Evolutionary conservation across 1,140 invertebrate species (phyloP).

Genomic region (Octopus sinensis): DNA sequence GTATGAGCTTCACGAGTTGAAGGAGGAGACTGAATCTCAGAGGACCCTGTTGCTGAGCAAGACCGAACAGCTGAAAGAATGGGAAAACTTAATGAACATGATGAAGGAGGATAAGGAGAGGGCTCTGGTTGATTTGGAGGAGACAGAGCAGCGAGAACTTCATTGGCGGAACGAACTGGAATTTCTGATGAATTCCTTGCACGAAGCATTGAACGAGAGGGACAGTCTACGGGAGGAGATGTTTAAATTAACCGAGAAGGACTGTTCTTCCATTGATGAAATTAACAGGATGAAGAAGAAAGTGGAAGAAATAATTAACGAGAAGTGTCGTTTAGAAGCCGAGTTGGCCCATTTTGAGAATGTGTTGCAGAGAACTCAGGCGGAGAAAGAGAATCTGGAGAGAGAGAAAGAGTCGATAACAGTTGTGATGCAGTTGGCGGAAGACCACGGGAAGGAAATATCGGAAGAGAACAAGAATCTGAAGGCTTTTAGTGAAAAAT

Average conservation of each 20-base stretch:
- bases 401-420: constrained; percentile 46
- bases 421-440: constrained; percentile 42
- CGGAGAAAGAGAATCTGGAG: constrained; percentile 40
- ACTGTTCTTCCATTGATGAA: constrained; percentile 30
- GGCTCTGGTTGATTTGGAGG: constrained; percentile 44
- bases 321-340: constrained; percentile 33
- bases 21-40: constrained; percentile 37
- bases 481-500: constrained; percentile 24
- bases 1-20: constrained; percentile 36
- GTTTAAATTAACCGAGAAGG: constrained; percentile 38
- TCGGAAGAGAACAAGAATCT: constrained; percentile 34
- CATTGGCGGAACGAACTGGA: constrained; percentile 45
- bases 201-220: constrained; percentile 46
- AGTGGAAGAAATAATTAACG: constrained; percentile 39
- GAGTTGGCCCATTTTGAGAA: constrained; percentile 37
- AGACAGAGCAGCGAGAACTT: constrained; percentile 39
- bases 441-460: constrained; percentile 38
- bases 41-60: constrained; percentile 27
- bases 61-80: constrained; percentile 65
- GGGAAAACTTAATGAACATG: constrained; percentile 58
- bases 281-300: constrained; percentile 39
- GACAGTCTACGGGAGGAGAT: constrained; percentile 45
- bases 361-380: constrained; percentile 28
- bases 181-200: constrained; percentile 38
- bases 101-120: constrained; percentile 47